A percentile compares a stretch with the other conserved stretches of the same genome.
These are phyloP conservation scores for Amazona ochrocephala DNA, from an alignment of 2,797 vertebrate species.

Conservation along the genomic window DNA sequence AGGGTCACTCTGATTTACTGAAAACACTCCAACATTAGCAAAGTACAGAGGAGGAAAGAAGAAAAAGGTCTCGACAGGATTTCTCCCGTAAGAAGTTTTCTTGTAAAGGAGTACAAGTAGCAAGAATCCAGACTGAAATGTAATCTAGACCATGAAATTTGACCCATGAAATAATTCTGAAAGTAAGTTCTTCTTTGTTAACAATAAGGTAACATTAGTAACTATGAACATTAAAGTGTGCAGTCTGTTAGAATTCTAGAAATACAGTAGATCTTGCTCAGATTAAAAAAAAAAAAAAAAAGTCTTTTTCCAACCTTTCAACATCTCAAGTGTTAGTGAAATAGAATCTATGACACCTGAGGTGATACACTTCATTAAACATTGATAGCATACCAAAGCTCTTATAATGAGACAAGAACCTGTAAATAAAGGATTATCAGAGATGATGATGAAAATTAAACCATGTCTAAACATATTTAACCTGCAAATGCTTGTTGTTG, in stretches of 20 bases:
- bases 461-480: background rate
- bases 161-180: background rate
- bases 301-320: background rate
- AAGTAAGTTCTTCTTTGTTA: background rate
- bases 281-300: background rate
- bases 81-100: background rate
- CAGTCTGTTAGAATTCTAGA: background rate
- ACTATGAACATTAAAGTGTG: background rate
- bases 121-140: background rate
- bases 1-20: background rate
- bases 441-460: background rate
- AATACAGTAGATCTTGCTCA: background rate
- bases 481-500: background rate
- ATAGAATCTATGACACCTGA: background rate
- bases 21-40: background rate
- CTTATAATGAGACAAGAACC: background rate
- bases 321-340: background rate
- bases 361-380: background rate
- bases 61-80: background rate
- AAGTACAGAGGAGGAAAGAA: background rate
- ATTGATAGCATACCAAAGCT: background rate
- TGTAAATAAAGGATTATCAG: background rate
- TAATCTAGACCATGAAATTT: background rate
- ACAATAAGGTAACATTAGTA: background rate
- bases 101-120: background rate